Percentiles rank a stretch among this genome's conserved stretches.
phyloP scores from a whole-genome alignment of 2,113 vertebrate genomes.

The Empidonax traillii region DNA sequence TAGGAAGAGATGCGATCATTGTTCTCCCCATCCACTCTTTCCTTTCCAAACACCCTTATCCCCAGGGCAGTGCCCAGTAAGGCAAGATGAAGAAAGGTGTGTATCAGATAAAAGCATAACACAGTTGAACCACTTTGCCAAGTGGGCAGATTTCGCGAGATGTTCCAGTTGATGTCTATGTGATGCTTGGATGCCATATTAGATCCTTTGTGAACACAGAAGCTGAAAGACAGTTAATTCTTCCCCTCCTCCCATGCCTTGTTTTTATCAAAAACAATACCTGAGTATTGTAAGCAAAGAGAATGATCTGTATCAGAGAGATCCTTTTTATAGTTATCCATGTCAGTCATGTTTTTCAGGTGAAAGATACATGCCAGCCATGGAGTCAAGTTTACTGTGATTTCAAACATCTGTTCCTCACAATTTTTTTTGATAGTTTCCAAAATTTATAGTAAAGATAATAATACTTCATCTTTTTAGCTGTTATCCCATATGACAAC shows the following conservation, averaged over 20 bases:
- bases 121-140: neutral
- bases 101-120: neutral
- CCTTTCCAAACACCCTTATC: neutral
- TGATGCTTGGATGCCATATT: neutral
- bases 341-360: neutral
- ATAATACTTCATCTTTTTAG: neutral
- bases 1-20: neutral
- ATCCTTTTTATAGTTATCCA: neutral
- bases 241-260: neutral
- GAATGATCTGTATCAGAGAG: neutral
- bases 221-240: neutral
- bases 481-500: neutral
- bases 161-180: neutral
- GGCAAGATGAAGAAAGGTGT: neutral
- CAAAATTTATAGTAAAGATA: neutral
- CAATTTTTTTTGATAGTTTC: neutral
- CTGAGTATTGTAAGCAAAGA: neutral
- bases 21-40: neutral
- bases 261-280: neutral
- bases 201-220: neutral
- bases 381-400: neutral
- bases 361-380: neutral
- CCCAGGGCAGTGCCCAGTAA: neutral
- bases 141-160: neutral
- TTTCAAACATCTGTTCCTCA: neutral